Conservation (phyloP, 2,888 invertebrate genomes). For the Arctia plantaginis region DNA sequence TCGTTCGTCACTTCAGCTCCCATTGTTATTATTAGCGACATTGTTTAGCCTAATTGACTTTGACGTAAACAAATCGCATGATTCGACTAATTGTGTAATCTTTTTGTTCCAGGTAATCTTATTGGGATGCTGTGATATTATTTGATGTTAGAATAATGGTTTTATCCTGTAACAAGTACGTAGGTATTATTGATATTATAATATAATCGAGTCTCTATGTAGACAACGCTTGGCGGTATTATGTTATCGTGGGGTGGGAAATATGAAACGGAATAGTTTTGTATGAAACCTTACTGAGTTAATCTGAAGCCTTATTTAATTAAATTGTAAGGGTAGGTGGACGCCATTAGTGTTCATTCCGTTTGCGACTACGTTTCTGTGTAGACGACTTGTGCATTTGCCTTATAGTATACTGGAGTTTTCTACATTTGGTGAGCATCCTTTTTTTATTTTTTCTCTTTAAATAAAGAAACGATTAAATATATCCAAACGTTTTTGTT, state of each 20-base stretch:
- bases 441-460: constrained; percentile 18
- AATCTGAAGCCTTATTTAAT: constrained; percentile 86
- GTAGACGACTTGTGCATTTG: constrained; percentile 62
- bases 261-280: constrained; percentile 81
- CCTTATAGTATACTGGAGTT: constrained; percentile 21
- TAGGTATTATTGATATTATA: constrained; percentile 32
- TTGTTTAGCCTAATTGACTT: constrained; percentile 79
- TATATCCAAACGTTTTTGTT: background rate
- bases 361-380: constrained; percentile 64
- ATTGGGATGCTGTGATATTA: constrained; percentile 54
- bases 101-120: constrained; percentile 82
- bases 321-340: constrained; percentile 80
- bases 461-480: background rate
- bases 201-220: background rate
- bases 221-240: constrained; percentile 40
- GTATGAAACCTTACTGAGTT: constrained; percentile 80
- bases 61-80: constrained; percentile 75
- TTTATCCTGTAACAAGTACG: constrained; percentile 40
- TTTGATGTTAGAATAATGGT: constrained; percentile 47
- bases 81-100: constrained; percentile 74
- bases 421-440: constrained; percentile 55
- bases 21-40: constrained; percentile 82
- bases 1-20: constrained; percentile 82
- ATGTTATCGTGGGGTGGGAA: constrained; percentile 61
- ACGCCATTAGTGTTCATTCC: constrained; percentile 71